These are phyloP conservation scores for Microchrysa polita DNA, from an alignment of 2,888 invertebrate species.

Conservation along the genomic window DNA sequence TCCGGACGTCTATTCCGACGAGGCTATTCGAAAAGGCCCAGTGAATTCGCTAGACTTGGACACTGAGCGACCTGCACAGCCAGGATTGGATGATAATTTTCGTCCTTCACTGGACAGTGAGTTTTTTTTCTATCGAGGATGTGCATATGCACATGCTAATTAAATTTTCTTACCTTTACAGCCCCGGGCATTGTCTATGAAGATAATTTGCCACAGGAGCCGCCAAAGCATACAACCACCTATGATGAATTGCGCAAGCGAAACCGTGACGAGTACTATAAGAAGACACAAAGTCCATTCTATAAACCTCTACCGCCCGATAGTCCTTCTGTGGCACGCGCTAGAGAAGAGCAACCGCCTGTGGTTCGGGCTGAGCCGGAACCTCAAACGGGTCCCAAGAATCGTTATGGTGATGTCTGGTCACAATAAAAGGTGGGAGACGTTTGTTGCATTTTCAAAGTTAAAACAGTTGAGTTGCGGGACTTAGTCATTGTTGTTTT, in stretches of 20 bases:
- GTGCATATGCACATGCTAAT: no score
- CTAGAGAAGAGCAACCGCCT: slow-evolving; percentile 4
- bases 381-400: slow-evolving; percentile 52
- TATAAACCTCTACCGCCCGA: slow-evolving; percentile 55
- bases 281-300: slow-evolving; percentile 57
- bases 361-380: slow-evolving; percentile 20
- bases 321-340: slow-evolving; percentile 52
- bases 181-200: slow-evolving; percentile 62
- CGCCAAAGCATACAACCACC: slow-evolving; percentile 66
- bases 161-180: slow-evolving; percentile 46
- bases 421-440: slow-evolving; percentile 54
- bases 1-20: slow-evolving; percentile 58
- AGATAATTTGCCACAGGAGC: slow-evolving; percentile 65
- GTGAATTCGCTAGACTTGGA: slow-evolving; percentile 70
- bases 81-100: slow-evolving; percentile 70
- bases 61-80: slow-evolving; percentile 69
- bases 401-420: slow-evolving; percentile 64
- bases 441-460: background rate
- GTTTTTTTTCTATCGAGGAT: slow-evolving; percentile 43
- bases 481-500: slow-evolving; percentile 1
- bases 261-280: slow-evolving; percentile 73
- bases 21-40: slow-evolving; percentile 50
- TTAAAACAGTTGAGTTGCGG: background rate
- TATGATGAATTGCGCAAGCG: slow-evolving; percentile 78
- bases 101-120: slow-evolving; percentile 69